These are phyloP conservation scores for Cyphomyrus discorhynchus DNA, from an alignment of 2,113 vertebrate species.

Conservation along the genomic window DNA sequence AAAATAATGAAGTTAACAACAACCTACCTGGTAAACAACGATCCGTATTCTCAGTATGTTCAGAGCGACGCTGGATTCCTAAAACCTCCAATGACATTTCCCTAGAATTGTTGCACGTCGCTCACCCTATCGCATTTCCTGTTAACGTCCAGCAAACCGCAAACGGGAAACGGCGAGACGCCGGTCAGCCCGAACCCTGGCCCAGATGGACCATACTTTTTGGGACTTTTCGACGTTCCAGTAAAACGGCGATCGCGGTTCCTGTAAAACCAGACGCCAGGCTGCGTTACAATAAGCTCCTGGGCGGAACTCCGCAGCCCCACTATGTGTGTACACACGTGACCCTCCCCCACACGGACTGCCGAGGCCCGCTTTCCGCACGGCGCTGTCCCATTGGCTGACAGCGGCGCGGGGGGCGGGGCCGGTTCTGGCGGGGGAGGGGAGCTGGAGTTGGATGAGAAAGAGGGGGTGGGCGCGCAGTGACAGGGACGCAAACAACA, in stretches of 20 bases:
- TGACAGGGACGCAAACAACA: constrained; percentile 12
- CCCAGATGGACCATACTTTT: neutral
- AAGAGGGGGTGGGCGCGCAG: constrained; percentile 27
- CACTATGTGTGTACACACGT: constrained; percentile 66
- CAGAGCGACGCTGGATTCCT: constrained; percentile 62
- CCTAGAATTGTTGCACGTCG: constrained; percentile 38
- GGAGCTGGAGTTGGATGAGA: neutral
- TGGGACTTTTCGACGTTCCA: constrained; percentile 29
- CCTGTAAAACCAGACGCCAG: constrained; percentile 47
- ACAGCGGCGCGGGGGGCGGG: neutral
- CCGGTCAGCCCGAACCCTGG: neutral
- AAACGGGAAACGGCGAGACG: neutral
- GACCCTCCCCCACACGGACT: constrained; percentile 54
- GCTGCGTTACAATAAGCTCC: constrained; percentile 51
- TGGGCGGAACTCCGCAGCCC: constrained; percentile 44
- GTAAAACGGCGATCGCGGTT: constrained; percentile 32
- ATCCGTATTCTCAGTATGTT: constrained; percentile 44
- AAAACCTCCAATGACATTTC: constrained; percentile 56
- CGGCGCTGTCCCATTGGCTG: constrained; percentile 46
- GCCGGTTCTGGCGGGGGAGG: neutral
- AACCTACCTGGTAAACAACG: constrained; percentile 55
- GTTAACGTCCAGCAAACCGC: constrained; percentile 2
- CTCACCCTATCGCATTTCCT: constrained; percentile 2
- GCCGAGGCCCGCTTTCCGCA: constrained; percentile 33
- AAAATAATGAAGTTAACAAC: neutral